Conservation (phyloP, 2,113 vertebrate species). For the Lagopus muta region DNA sequence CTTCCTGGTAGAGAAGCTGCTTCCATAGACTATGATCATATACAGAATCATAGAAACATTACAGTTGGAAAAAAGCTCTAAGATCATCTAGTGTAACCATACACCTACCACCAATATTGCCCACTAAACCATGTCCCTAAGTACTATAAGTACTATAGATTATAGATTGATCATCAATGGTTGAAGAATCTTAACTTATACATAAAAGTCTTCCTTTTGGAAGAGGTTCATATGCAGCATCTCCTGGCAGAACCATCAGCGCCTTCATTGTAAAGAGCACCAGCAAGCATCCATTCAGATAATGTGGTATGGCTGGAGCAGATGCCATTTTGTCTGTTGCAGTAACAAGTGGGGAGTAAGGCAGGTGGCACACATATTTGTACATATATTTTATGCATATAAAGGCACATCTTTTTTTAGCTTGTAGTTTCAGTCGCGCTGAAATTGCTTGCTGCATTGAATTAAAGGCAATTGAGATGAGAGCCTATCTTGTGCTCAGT, state of each 20-base stretch:
- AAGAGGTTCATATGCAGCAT: background rate
- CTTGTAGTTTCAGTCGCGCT: conserved; percentile 29
- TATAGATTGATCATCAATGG: background rate
- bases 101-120: no score
- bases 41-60: no score
- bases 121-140: no score
- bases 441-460: background rate
- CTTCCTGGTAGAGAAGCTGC: background rate
- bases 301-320: background rate
- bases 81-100: no score
- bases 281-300: background rate
- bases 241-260: background rate
- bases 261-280: background rate
- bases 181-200: background rate
- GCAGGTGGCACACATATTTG: conserved; percentile 23
- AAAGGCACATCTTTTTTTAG: conserved; percentile 45
- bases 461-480: conserved; percentile 2
- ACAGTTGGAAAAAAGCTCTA: no score
- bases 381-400: conserved; percentile 17
- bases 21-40: background rate
- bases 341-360: conserved; percentile 44
- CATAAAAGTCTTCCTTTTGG: background rate
- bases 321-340: conserved; percentile 1
- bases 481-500: accelerated
- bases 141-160: background rate